Evolutionary conservation across 2,888 invertebrate genomes (phyloP).

Genomic region (Capitulum mitella): DNA sequence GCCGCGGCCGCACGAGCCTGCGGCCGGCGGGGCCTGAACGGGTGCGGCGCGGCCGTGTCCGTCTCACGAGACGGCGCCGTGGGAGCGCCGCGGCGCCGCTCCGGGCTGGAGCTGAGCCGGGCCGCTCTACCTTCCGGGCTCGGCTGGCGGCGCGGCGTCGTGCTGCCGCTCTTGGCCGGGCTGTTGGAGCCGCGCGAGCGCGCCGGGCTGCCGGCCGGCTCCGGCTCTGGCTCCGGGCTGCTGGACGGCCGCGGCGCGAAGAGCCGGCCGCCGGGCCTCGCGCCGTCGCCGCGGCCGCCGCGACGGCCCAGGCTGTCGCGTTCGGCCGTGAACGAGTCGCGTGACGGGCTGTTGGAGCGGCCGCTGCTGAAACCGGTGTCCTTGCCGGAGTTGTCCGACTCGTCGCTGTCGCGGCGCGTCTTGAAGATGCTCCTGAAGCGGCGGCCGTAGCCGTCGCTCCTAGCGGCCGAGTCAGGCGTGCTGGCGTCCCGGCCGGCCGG

Average conservation of each 20-base stretch:
- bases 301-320: not conserved
- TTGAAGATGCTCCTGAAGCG: not conserved
- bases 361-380: slow-evolving; percentile 17
- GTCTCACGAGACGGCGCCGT: too few species aligned
- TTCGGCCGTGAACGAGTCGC: not conserved
- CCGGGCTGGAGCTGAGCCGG: too few species aligned
- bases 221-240: not conserved
- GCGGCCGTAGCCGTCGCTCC: not conserved
- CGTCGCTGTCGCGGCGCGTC: slow-evolving; percentile 3
- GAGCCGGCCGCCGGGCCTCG: not conserved
- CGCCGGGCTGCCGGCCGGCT: not conserved
- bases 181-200: not conserved
- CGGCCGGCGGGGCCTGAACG: not conserved
- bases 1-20: not conserved
- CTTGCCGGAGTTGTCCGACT: slow-evolving; percentile 19
- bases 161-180: not conserved
- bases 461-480: not conserved
- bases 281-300: not conserved
- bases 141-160: not conserved
- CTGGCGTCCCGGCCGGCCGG: not conserved
- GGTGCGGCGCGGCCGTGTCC: not conserved
- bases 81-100: too few species aligned
- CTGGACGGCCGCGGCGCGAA: not conserved
- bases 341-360: slow-evolving; percentile 12
- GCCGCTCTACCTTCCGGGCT: not conserved